Conservation (phyloP, 30 jellyfish, hydroid and myxozoan genomes). For the Chrysaora quinquecirrha region DNA sequence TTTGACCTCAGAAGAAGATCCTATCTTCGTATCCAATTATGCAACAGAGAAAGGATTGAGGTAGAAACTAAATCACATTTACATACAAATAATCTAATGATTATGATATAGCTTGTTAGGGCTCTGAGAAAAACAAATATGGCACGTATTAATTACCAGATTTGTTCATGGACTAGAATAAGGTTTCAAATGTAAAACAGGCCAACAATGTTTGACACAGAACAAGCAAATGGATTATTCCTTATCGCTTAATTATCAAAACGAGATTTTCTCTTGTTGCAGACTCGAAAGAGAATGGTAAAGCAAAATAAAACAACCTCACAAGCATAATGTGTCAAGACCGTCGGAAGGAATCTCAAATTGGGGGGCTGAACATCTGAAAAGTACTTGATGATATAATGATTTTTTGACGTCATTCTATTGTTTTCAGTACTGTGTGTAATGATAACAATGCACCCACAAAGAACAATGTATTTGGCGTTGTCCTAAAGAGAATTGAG, state of each 20-base stretch:
- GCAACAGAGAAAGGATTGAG: conserved; percentile 20
- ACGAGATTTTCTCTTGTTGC: not conserved
- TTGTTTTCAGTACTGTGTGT: too few relatives aligned
- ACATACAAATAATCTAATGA: conserved; percentile 37
- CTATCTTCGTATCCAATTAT: conserved; percentile 39
- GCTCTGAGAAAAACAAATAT: conserved; percentile 15
- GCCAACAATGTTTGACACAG: not conserved
- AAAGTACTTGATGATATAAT: too few relatives aligned
- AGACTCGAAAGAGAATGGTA: too few relatives aligned
- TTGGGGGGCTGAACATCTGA: too few relatives aligned
- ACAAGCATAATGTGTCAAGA: too few relatives aligned
- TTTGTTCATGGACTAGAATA: not conserved
- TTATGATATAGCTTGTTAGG: conserved; percentile 28
- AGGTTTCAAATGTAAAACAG: too few relatives aligned
- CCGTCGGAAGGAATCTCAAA: too few relatives aligned
- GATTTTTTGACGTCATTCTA: too few relatives aligned
- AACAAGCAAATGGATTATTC: not conserved
- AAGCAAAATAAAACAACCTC: too few relatives aligned
- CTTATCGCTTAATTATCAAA: not conserved
- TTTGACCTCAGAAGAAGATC: conserved; percentile 43
- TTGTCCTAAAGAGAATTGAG: too few relatives aligned
- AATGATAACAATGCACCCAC: too few relatives aligned
- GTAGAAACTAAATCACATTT: conserved; percentile 16
- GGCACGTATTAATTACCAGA: not conserved
- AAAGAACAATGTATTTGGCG: too few relatives aligned